A percentile compares a stretch with the other conserved stretches of the same genome.
Evolutionary conservation across 2,113 vertebrate species (phyloP).

Genomic region (Eolophus roseicapilla): DNA sequence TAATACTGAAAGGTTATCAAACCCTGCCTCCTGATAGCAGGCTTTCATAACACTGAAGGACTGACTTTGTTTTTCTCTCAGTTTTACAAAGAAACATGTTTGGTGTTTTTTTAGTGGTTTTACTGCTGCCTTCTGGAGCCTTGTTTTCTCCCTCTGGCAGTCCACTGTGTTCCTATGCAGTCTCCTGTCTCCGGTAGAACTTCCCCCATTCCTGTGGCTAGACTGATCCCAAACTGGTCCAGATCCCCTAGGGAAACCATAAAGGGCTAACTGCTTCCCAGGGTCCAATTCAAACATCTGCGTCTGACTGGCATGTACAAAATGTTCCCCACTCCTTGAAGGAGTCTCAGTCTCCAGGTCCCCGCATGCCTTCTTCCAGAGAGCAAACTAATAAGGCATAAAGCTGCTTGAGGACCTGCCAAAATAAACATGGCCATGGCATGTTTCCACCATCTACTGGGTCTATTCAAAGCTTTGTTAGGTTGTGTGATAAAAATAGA

Average conservation of each 20-base stretch:
- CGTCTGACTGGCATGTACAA: accelerated
- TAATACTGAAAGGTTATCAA: slow-evolving; percentile 21
- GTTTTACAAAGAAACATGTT: background rate
- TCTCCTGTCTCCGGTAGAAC: background rate
- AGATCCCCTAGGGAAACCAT: background rate
- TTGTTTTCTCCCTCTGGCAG: background rate
- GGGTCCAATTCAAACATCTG: background rate
- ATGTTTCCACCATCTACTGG: background rate
- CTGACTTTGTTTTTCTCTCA: background rate
- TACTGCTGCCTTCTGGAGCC: background rate
- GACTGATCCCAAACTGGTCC: background rate
- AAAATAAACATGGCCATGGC: background rate
- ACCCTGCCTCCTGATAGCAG: background rate
- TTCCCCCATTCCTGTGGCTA: background rate
- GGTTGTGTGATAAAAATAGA: background rate
- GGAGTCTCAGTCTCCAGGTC: background rate
- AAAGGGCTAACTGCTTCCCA: background rate
- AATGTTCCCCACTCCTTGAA: background rate
- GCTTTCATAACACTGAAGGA: background rate
- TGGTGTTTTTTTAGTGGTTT: background rate
- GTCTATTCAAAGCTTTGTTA: background rate
- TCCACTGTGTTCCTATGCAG: background rate
- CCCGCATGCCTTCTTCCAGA: background rate
- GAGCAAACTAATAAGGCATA: background rate
- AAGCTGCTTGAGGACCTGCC: background rate